Evolutionary conservation across 30 jellyfish, hydroid and myxozoan genomes (phyloP).

Genomic region (Hydractinia symbiolongicarpus): DNA sequence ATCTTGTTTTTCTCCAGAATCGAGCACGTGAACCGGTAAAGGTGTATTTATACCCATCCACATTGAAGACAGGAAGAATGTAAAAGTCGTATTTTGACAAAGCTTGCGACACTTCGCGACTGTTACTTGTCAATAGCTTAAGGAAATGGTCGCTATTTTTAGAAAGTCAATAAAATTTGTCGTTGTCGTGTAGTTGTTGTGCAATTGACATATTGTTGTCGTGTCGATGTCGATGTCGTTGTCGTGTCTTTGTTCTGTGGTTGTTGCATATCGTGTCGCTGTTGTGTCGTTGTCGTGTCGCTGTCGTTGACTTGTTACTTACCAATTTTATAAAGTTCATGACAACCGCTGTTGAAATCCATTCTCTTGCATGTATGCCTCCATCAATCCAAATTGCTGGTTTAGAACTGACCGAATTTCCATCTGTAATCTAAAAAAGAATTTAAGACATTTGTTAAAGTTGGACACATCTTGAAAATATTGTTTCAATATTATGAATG

Average conservation of each 20-base stretch:
- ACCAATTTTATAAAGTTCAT: conserved; percentile 83
- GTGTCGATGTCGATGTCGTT: not conserved
- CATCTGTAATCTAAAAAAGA: conserved; percentile 2
- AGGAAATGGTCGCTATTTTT: too few species aligned
- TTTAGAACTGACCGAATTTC: conserved; percentile 9
- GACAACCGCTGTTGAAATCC: conserved; percentile 95
- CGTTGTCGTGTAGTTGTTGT: too few species aligned
- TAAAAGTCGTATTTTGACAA: conserved; percentile 74
- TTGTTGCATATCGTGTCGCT: not conserved
- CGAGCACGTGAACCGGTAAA: conserved; percentile 43
- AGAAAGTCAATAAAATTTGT: too few species aligned
- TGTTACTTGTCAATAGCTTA: not conserved
- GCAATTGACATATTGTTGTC: too few species aligned
- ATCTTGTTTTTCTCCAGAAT: conserved; percentile 88
- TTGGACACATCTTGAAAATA: too few species aligned
- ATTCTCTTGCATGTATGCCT: conserved; percentile 94
- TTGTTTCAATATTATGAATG: not conserved
- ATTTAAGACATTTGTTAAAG: not conserved
- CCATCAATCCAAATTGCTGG: conserved; percentile 79
- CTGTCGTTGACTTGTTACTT: not conserved
- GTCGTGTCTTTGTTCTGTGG: too few species aligned
- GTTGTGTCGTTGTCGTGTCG: not conserved
- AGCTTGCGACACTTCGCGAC: conserved; percentile 34
- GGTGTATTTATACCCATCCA: conserved; percentile 89
- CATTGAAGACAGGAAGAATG: conserved; percentile 84